phyloP scores from a whole-genome alignment of 1,140 invertebrate species.

The Callitettix versicolor region DNA sequence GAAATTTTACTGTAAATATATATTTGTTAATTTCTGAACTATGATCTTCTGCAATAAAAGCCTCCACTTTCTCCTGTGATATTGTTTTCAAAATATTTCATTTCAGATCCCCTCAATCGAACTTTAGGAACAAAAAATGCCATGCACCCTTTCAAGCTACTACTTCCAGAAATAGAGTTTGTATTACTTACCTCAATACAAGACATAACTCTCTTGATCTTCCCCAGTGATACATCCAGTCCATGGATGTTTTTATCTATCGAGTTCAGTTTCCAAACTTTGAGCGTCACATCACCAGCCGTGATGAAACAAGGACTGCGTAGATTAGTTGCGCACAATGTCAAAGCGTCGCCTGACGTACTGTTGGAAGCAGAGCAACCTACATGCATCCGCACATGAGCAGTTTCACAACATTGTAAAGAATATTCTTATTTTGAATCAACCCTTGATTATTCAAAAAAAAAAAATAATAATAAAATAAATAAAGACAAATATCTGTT shows the following conservation, averaged over 20 bases:
- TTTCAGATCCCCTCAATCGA: too few relatives aligned
- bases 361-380: slow-evolving; percentile 46
- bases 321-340: slow-evolving; percentile 42
- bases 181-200: slow-evolving; percentile 45
- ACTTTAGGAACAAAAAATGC: too few relatives aligned
- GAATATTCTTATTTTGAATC: not conserved
- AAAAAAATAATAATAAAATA: too few relatives aligned
- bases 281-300: slow-evolving; percentile 57
- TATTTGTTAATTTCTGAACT: not conserved
- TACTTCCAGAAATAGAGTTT: too few relatives aligned
- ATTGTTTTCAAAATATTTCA: too few relatives aligned
- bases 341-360: slow-evolving; percentile 52
- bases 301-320: slow-evolving; percentile 51
- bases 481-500: too few relatives aligned
- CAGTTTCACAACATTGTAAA: not conserved
- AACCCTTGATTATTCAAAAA: too few relatives aligned
- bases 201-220: slow-evolving; percentile 52
- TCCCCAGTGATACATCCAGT: slow-evolving; percentile 58
- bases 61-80: too few relatives aligned
- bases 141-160: too few relatives aligned
- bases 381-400: slow-evolving; percentile 15
- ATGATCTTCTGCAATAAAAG: too few relatives aligned
- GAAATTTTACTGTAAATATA: not conserved
- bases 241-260: slow-evolving; percentile 55
- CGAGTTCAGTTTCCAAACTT: slow-evolving; percentile 66